Evolutionary conservation across 2,113 vertebrate species (phyloP).

Genomic region (Rattus rattus): DNA sequence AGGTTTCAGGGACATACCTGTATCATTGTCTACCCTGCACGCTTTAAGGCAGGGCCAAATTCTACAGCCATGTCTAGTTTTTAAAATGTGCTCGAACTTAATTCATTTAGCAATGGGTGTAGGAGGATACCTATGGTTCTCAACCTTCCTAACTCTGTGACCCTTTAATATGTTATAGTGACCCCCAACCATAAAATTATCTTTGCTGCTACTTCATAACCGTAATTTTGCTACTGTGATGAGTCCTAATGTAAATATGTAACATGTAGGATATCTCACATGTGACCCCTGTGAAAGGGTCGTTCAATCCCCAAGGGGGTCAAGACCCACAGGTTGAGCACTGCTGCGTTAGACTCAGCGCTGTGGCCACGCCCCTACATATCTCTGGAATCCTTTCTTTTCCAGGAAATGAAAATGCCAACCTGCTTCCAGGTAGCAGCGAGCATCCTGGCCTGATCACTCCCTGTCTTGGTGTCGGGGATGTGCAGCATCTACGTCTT

Average conservation of each 20-base stretch:
- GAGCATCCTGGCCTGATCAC: neutral
- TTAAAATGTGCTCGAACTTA: neutral
- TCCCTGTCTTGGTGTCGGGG: neutral
- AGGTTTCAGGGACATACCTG: neutral
- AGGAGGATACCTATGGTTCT: neutral
- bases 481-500: neutral
- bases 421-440: neutral
- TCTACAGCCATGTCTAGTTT: neutral
- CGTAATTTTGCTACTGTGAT: neutral
- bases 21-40: neutral
- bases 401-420: neutral
- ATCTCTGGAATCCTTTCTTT: neutral
- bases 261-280: neutral
- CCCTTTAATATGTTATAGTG: neutral
- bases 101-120: neutral
- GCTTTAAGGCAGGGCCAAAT: neutral
- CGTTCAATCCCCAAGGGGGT: neutral
- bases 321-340: neutral
- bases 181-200: neutral
- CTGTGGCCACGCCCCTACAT: neutral
- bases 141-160: neutral
- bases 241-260: neutral
- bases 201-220: neutral
- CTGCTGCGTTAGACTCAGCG: neutral
- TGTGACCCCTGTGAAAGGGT: neutral